phyloP scores from a whole-genome alignment of 2,888 invertebrate genomes.

The Scotopteryx bipunctaria region DNA sequence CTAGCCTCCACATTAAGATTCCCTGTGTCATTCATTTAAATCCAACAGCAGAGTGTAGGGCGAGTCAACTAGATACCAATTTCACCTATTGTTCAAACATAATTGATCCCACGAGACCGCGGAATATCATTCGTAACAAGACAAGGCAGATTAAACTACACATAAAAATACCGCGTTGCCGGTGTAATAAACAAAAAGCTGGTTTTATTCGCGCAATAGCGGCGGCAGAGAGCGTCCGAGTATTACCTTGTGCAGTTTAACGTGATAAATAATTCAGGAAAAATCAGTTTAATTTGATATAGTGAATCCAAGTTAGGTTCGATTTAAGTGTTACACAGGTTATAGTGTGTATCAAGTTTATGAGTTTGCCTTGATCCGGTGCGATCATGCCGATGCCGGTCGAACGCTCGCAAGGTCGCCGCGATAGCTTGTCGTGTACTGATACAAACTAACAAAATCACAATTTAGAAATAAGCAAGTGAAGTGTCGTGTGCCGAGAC shows the following conservation, averaged over 20 bases:
- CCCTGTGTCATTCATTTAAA: too few relatives aligned
- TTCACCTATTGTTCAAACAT: too few relatives aligned
- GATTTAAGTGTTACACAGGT: slow-evolving; percentile 23
- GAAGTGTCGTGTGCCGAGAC: slow-evolving; percentile 22
- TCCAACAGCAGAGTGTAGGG: too few relatives aligned
- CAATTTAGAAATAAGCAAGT: slow-evolving; percentile 17
- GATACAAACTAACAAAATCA: slow-evolving; percentile 21
- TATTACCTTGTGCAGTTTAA: neutral
- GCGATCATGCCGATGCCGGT: slow-evolving; percentile 43
- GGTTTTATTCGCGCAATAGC: slow-evolving; percentile 21
- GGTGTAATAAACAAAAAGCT: slow-evolving; percentile 6
- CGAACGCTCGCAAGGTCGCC: slow-evolving; percentile 31
- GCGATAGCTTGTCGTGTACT: slow-evolving; percentile 32
- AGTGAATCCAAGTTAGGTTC: slow-evolving; percentile 2
- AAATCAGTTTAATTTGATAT: neutral
- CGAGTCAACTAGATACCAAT: too few relatives aligned
- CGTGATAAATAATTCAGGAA: too few relatives aligned
- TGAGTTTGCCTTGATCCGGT: slow-evolving; percentile 47
- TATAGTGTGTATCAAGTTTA: slow-evolving; percentile 36
- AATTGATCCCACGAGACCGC: neutral
- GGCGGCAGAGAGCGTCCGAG: slow-evolving; percentile 19
- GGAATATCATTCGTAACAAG: neutral
- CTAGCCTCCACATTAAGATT: too few relatives aligned
- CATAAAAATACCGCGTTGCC: slow-evolving; percentile 1
- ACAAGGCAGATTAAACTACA: neutral